These are phyloP conservation scores for Maconellicoccus hirsutus DNA, from an alignment of 1,140 invertebrate genomes.

Conservation along the genomic window DNA sequence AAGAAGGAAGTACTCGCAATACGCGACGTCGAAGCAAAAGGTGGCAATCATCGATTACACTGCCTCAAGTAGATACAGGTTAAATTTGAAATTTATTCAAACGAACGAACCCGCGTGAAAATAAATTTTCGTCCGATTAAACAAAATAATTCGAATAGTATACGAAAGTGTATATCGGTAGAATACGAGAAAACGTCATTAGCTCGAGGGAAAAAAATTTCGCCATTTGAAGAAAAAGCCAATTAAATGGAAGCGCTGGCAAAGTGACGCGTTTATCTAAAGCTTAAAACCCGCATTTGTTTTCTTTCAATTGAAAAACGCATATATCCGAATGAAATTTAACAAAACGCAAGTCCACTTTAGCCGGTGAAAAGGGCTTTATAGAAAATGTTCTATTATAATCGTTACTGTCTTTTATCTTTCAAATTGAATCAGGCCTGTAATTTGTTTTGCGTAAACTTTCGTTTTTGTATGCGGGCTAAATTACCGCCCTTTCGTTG, in stretches of 20 bases:
- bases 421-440: constrained; percentile 18
- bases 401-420: constrained; percentile 16
- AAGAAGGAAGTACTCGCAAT: too few relatives aligned
- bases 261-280: neutral
- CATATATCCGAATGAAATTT: constrained; percentile 12
- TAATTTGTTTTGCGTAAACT: neutral
- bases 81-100: too few relatives aligned
- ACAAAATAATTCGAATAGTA: too few relatives aligned
- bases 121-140: too few relatives aligned
- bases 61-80: too few relatives aligned
- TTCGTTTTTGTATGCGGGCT: constrained; percentile 15
- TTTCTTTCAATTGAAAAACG: constrained; percentile 16
- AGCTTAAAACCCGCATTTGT: constrained; percentile 15
- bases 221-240: neutral
- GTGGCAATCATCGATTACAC: too few relatives aligned
- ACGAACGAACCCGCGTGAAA: too few relatives aligned
- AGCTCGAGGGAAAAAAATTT: neutral
- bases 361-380: neutral
- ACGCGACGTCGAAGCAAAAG: too few relatives aligned
- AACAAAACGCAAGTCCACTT: constrained; percentile 17
- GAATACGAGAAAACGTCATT: too few relatives aligned
- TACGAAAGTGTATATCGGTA: too few relatives aligned
- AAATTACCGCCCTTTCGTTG: constrained; percentile 6
- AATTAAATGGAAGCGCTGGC: neutral
- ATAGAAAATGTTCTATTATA: constrained; percentile 18